Evolutionary conservation across 2,888 invertebrate genomes (phyloP).

Genomic region (Chrysolina americana): DNA sequence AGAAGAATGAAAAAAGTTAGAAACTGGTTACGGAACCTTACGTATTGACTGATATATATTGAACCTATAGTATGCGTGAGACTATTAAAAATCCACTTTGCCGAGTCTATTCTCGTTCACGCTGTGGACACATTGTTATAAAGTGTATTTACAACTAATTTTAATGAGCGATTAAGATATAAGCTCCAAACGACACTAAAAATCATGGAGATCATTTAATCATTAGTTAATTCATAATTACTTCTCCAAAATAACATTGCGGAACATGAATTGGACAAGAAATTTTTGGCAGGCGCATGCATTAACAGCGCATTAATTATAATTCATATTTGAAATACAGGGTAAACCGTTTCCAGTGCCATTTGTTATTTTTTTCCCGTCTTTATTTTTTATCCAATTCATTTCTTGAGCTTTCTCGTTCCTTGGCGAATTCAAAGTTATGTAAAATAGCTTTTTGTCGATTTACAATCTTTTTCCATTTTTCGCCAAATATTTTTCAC

Average conservation of each 20-base stretch:
- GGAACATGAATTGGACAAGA: slow-evolving; percentile 25
- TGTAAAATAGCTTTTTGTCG: no score
- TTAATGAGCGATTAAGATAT: slow-evolving; percentile 2
- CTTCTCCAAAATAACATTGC: slow-evolving; percentile 8
- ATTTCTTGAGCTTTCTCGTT: no score
- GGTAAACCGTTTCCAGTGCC: slow-evolving; percentile 10
- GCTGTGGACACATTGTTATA: neutral
- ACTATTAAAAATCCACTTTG: no score
- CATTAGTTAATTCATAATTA: slow-evolving; percentile 1
- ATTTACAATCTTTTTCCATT: no score
- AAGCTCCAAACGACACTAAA: slow-evolving; percentile 13
- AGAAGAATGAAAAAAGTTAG: no score
- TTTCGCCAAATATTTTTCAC: no score
- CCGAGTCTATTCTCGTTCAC: neutral
- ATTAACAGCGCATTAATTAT: slow-evolving; percentile 15
- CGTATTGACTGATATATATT: no score
- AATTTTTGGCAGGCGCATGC: slow-evolving; percentile 20
- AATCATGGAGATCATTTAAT: slow-evolving; percentile 8
- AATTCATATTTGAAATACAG: neutral
- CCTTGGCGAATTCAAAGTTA: no score
- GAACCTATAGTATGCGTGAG: no score
- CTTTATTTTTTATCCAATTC: no score
- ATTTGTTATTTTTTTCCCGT: no score
- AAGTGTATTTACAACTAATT: slow-evolving; percentile 16
- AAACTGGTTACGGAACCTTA: no score